Evolutionary conservation across 2,888 invertebrate species (phyloP).

Genomic region (Eutolmus rufibarbis): DNA sequence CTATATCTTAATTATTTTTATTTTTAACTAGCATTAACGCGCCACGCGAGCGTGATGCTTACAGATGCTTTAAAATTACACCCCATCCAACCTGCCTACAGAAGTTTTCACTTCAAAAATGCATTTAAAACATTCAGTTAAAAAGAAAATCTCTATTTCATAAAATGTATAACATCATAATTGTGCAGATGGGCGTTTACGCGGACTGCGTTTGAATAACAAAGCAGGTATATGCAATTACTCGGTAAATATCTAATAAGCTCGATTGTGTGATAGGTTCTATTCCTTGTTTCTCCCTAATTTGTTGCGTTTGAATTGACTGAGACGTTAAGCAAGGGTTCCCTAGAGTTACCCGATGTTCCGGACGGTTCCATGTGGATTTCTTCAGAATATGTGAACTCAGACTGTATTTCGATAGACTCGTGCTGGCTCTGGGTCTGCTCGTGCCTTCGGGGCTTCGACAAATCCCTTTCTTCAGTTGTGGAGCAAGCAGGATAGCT

Average conservation of each 20-base stretch:
- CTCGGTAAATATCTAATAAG: conserved; percentile 5
- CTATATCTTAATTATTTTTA: too few relatives aligned
- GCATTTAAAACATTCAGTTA: neutral
- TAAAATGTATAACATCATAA: neutral
- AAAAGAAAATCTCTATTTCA: neutral
- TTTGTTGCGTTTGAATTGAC: conserved; percentile 40
- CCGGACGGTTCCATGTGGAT: conserved; percentile 58
- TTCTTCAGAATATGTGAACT: conserved; percentile 52
- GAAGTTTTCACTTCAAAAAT: too few relatives aligned
- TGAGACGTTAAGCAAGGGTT: conserved; percentile 68
- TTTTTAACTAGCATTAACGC: too few relatives aligned
- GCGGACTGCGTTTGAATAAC: neutral
- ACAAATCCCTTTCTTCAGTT: conserved; percentile 52
- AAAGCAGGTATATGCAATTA: neutral
- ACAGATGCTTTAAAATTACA: too few relatives aligned
- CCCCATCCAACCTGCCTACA: too few relatives aligned
- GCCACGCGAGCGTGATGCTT: too few relatives aligned
- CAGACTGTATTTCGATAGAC: conserved; percentile 63
- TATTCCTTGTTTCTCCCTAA: neutral
- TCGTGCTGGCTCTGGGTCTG: conserved; percentile 71
- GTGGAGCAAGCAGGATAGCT: conserved; percentile 70
- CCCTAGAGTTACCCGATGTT: conserved; percentile 65
- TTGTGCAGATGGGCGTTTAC: neutral
- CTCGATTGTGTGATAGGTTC: neutral
- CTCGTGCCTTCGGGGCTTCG: conserved; percentile 65